phyloP scores from a whole-genome alignment of 2,888 invertebrate genomes.

The Thera obeliscata region DNA sequence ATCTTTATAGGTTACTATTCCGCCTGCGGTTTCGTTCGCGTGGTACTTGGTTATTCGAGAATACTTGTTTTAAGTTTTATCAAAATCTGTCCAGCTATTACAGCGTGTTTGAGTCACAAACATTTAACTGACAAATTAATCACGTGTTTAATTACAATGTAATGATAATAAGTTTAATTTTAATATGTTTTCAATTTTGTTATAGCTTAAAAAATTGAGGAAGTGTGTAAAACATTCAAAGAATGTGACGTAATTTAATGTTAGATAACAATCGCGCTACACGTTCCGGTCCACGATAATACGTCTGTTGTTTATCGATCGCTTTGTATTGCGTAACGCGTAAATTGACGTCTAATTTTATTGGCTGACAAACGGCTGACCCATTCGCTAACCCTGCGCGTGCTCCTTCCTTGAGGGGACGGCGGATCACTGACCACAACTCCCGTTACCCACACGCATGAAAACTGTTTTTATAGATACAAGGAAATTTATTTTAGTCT shows the following conservation, averaged over 20 bases:
- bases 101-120: too few species aligned
- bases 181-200: not conserved
- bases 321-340: constrained; percentile 58
- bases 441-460: constrained; percentile 9
- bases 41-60: too few species aligned
- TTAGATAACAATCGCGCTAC: constrained; percentile 6
- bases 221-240: constrained; percentile 28
- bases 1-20: not conserved
- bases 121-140: not conserved
- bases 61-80: not conserved
- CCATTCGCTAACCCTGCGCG: constrained; percentile 7
- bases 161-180: not conserved
- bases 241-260: constrained; percentile 43
- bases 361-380: constrained; percentile 58
- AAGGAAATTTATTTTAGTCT: constrained; percentile 24
- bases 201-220: not conserved
- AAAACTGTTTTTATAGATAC: constrained; percentile 8
- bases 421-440: constrained; percentile 7
- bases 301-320: constrained; percentile 20
- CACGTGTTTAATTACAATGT: not conserved
- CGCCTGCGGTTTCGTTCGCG: not conserved
- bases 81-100: not conserved
- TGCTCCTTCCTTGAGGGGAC: constrained; percentile 10
- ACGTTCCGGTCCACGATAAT: constrained; percentile 10
- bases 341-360: constrained; percentile 60